These are phyloP conservation scores for Cranoglanis bouderius DNA, from an alignment of 2,113 vertebrate species.

Conservation along the genomic window DNA sequence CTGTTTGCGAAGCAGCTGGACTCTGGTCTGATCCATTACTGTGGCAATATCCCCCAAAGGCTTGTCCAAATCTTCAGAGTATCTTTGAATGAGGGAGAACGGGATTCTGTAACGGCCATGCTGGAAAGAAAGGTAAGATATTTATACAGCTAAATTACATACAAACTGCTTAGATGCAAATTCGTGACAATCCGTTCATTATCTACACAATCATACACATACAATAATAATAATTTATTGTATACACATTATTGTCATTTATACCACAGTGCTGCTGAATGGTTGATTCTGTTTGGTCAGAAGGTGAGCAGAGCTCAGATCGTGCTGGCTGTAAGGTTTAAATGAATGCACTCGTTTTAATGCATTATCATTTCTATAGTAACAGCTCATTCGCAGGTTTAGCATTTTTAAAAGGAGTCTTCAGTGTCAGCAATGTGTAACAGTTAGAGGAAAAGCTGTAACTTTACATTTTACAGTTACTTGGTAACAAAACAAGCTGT, in stretches of 20 bases:
- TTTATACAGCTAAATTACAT: background rate
- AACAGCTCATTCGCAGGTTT: background rate
- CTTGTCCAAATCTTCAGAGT: constrained; percentile 78
- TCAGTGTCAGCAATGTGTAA: background rate
- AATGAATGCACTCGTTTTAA: background rate
- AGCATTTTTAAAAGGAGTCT: background rate
- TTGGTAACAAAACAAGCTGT: background rate
- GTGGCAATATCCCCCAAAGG: constrained; percentile 76
- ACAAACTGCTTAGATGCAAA: background rate
- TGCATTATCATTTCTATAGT: background rate
- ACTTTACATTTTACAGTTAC: background rate
- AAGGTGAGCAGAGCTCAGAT: background rate
- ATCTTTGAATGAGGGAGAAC: constrained; percentile 81
- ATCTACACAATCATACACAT: too few species aligned
- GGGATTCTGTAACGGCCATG: constrained; percentile 84
- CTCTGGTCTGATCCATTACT: constrained; percentile 80
- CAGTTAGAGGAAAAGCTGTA: background rate
- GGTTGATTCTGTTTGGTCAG: background rate
- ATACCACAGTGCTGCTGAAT: background rate
- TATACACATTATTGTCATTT: too few species aligned
- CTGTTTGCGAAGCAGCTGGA: constrained; percentile 80
- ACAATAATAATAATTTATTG: too few species aligned
- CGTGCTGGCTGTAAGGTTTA: background rate
- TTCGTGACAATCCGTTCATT: background rate
- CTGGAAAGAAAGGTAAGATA: constrained; percentile 50